These are phyloP conservation scores for Pissodes strobi DNA, from an alignment of 1,140 invertebrate genomes.

Conservation along the genomic window DNA sequence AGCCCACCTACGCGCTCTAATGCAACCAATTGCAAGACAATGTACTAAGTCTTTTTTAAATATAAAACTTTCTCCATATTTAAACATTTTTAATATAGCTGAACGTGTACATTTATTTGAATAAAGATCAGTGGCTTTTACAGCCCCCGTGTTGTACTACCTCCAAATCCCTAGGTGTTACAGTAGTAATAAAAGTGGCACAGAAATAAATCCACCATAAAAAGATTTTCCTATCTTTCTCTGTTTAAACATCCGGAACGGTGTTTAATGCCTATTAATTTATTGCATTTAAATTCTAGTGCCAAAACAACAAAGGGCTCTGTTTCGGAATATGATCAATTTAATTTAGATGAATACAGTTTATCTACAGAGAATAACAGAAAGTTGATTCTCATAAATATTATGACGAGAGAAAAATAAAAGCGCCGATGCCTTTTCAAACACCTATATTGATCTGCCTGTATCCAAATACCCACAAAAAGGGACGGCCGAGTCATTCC, in stretches of 20 bases:
- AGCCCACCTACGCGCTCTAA: not conserved
- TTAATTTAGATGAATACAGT: too few species aligned
- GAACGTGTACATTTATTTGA: not conserved
- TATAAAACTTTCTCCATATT: not conserved
- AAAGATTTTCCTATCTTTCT: constrained; percentile 14
- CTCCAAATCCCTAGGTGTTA: constrained; percentile 13
- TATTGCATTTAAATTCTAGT: constrained; percentile 5
- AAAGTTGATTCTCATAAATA: too few species aligned
- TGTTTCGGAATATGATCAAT: too few species aligned
- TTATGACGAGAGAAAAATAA: too few species aligned
- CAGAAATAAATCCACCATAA: not conserved
- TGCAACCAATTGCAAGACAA: not conserved
- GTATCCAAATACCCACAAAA: too few species aligned
- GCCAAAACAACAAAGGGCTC: too few species aligned
- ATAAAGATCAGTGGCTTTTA: constrained; percentile 7
- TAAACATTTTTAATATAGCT: not conserved
- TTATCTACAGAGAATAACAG: too few species aligned
- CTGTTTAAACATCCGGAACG: not conserved
- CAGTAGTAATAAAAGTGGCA: not conserved
- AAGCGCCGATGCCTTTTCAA: too few species aligned
- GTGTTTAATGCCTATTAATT: constrained; percentile 7
- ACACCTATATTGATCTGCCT: too few species aligned
- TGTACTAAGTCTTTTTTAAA: not conserved
- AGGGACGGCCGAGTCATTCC: too few species aligned
- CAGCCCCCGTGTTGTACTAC: not conserved